phyloP scores from a whole-genome alignment of 2,888 invertebrate genomes.

The Melinaea marsaeus region DNA sequence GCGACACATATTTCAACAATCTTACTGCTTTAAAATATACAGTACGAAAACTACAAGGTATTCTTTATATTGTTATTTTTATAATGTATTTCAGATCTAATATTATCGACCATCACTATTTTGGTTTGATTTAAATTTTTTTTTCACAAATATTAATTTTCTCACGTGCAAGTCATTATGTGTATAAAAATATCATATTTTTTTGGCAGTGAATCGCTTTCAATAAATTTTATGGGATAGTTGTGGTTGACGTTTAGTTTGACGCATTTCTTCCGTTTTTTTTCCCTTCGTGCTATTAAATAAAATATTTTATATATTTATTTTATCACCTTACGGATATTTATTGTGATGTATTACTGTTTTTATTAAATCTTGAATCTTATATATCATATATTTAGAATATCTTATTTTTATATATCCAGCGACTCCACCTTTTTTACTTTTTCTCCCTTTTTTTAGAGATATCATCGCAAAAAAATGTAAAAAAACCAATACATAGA shows the following conservation, averaged over 20 bases:
- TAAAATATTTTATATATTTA: slow-evolving; percentile 1
- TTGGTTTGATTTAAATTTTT: neutral
- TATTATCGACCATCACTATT: neutral
- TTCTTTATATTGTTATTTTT: neutral
- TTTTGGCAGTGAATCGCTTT: slow-evolving; percentile 33
- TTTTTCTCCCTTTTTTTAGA: too few species aligned
- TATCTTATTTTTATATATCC: too few species aligned
- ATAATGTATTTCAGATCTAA: neutral
- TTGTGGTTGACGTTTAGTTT: slow-evolving; percentile 21
- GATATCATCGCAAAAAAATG: too few species aligned
- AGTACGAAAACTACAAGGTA: too few species aligned
- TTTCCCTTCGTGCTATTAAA: neutral
- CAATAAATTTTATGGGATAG: slow-evolving; percentile 29
- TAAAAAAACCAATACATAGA: too few species aligned
- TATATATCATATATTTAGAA: too few species aligned
- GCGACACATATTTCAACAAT: neutral
- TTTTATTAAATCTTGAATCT: too few species aligned
- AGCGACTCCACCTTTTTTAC: too few species aligned
- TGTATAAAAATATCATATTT: slow-evolving; percentile 44
- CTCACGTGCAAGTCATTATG: slow-evolving; percentile 49
- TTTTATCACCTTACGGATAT: neutral
- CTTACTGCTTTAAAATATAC: neutral
- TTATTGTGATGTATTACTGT: too few species aligned
- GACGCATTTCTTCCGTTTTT: slow-evolving; percentile 12
- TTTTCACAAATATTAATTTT: slow-evolving; percentile 27